These are phyloP conservation scores for Thera britannica DNA, from an alignment of 2,888 invertebrate genomes.

Conservation along the genomic window DNA sequence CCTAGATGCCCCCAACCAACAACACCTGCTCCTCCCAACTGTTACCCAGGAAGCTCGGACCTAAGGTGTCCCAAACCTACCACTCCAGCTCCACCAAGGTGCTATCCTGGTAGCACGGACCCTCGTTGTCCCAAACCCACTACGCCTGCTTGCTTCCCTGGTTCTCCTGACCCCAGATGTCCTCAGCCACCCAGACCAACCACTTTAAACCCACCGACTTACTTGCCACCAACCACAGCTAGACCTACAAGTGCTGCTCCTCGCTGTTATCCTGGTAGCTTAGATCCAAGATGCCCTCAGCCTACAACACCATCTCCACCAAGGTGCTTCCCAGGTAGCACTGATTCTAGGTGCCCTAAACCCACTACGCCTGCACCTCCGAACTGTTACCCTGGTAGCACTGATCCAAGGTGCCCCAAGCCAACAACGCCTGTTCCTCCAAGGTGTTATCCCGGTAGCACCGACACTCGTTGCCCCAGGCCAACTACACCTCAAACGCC, in stretches of 20 bases:
- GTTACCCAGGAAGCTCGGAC: constrained; percentile 44
- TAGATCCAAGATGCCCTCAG: constrained; percentile 43
- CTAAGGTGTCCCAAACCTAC: constrained; percentile 50
- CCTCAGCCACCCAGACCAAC: constrained; percentile 46
- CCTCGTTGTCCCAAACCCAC: constrained; percentile 41
- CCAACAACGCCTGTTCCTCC: constrained; percentile 52
- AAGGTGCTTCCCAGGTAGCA: constrained; percentile 46
- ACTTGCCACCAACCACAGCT: constrained; percentile 34
- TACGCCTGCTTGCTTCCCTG: constrained; percentile 53
- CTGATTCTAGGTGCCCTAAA: constrained; percentile 52
- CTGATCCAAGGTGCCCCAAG: constrained; percentile 50
- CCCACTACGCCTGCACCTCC: constrained; percentile 52
- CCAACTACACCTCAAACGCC: constrained; percentile 51
- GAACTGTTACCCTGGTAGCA: constrained; percentile 50
- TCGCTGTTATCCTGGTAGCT: constrained; percentile 45
- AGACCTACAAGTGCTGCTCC: constrained; percentile 46
- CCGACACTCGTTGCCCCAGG: constrained; percentile 51
- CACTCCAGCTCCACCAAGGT: constrained; percentile 43
- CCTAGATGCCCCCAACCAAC: constrained; percentile 50
- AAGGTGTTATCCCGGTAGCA: constrained; percentile 48
- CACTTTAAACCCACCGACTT: constrained; percentile 40
- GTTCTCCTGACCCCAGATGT: constrained; percentile 53
- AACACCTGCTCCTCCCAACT: constrained; percentile 44
- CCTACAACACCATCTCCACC: constrained; percentile 40
- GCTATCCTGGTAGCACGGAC: constrained; percentile 46